Percentiles rank a stretch among this genome's conserved stretches.
These are phyloP conservation scores for Delichon dasypus DNA, from an alignment of 2,797 vertebrate species.

Conservation along the genomic window DNA sequence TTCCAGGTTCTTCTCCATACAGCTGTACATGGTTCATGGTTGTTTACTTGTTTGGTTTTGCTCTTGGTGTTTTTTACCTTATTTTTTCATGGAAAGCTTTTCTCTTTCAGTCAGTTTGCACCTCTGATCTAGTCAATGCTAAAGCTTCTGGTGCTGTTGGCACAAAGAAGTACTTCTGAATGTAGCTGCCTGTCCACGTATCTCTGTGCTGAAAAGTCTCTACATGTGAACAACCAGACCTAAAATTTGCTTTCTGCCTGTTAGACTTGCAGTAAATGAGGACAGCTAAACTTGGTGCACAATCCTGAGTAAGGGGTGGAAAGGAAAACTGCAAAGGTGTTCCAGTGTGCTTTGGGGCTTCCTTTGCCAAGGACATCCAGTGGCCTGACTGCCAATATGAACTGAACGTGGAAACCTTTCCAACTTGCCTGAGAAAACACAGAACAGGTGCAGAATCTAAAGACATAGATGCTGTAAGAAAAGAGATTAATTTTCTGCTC, in stretches of 20 bases:
- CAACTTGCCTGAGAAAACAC: not conserved
- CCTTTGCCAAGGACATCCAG: constrained; percentile 32
- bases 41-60: not conserved
- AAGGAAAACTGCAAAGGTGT: constrained; percentile 2
- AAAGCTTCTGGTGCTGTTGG: not conserved
- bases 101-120: not conserved
- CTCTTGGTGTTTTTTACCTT: not conserved
- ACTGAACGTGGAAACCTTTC: constrained; percentile 10
- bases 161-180: not conserved
- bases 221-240: not conserved
- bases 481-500: not conserved
- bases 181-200: not conserved
- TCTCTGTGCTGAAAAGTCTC: not conserved
- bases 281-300: not conserved
- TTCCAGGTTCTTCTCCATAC: not conserved
- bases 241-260: not conserved
- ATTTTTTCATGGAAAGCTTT: not conserved
- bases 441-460: not conserved
- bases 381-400: constrained; percentile 1
- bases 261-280: not conserved
- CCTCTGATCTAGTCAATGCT: not conserved
- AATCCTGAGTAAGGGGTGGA: not conserved
- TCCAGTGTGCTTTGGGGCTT: not conserved
- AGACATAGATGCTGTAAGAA: not conserved
- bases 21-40: not conserved